Evolutionary conservation across 2,888 invertebrate species (phyloP), one percentile per base, ranked within the genome.

Genomic region (Ennomos fuscantarius): DNA sequence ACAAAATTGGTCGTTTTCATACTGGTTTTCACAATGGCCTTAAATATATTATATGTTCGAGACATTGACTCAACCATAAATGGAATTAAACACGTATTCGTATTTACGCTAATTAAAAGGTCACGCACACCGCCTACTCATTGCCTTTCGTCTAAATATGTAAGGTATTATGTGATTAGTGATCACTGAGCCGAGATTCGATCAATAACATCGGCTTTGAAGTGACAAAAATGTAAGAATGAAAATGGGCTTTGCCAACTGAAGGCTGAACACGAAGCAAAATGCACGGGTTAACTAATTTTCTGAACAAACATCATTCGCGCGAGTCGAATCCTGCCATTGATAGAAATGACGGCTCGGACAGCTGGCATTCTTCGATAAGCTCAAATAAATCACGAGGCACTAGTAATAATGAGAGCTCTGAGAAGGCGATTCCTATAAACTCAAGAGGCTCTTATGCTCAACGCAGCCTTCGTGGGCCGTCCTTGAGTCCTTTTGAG

Each of bases 281-380:
- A 73, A 93, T 93, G 93, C 91, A 93, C 71, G 89, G 93, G 8
- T 68, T 93, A 40, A 78, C 91, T 45, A 85, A 93, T 73, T 89
- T 89, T 62, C 68, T 90, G 13, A 84, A 83, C 60, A 89, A 87
- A 70, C 81, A 85, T 47, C 74, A 79, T 45, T 81, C 83, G 13
- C 74, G 87, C 40, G 87, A 88, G 66, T 62, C 86, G 55, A 77
- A 86, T 59, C 77, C 87, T 3, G 72, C 87, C 2, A 60, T 79
- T 37, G 84, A 87, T 9, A 84, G 81, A 64, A 92, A 93, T 53
- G 80, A 92, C 13, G 92, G 91, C 59, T 66, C 85, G 1, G 92
- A 93, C 10, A 89, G 89, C 73, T 92, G 93, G 90, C 85, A 86
- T 59, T 88, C 91, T 5, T 73, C 85, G 8, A 54, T 78, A 32